These are phyloP conservation scores for Hydrolagus colliei DNA, from an alignment of 2,797 vertebrate species.

Conservation along the genomic window DNA sequence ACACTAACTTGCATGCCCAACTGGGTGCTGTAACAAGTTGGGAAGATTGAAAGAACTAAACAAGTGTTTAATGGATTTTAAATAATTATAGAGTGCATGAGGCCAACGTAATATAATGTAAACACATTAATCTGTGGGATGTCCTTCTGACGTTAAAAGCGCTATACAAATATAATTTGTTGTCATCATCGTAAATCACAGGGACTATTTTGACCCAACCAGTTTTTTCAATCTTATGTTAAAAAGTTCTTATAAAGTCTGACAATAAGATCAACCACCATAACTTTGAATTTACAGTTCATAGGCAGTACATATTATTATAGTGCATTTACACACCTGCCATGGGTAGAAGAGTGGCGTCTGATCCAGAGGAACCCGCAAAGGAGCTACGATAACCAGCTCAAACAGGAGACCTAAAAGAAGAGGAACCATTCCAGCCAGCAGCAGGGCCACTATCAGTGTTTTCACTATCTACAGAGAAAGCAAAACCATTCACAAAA, in stretches of 20 bases:
- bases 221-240: neutral
- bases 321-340: conserved; percentile 68
- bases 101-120: too few relatives aligned
- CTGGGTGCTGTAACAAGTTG: neutral
- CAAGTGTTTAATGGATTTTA: too few relatives aligned
- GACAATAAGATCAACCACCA: neutral
- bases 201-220: neutral
- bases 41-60: neutral
- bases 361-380: conserved; percentile 92
- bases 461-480: conserved; percentile 84
- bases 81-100: too few relatives aligned
- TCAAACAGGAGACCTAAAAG: conserved; percentile 89
- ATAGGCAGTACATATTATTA: neutral
- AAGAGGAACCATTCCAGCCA: conserved; percentile 89
- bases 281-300: neutral
- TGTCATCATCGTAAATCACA: neutral
- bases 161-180: neutral
- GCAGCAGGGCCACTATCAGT: conserved; percentile 80
- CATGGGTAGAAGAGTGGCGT: conserved; percentile 96
- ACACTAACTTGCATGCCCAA: neutral
- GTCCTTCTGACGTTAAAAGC: neutral
- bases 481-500: neutral
- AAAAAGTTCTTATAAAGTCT: neutral
- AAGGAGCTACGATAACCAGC: conserved; percentile 88
- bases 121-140: too few relatives aligned